These are phyloP conservation scores for Hormiphora californensis DNA, from an alignment of 37 sponge, comb jelly and placozoan species.

Conservation along the genomic window DNA sequence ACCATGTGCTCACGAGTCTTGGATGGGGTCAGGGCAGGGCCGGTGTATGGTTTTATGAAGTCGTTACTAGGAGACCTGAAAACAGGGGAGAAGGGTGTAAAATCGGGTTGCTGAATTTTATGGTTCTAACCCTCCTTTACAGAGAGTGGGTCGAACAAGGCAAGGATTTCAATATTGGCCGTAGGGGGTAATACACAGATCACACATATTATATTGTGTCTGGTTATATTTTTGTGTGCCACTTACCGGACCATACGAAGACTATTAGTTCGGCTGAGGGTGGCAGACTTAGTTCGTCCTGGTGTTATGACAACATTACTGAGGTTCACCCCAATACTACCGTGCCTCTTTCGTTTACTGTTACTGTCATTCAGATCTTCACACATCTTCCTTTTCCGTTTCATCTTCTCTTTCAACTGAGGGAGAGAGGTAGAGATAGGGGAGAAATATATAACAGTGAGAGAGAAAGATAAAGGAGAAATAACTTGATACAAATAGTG, in stretches of 20 bases:
- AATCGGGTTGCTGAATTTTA: no score
- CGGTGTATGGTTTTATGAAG: slow-evolving; percentile 45
- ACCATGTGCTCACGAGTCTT: slow-evolving; percentile 7
- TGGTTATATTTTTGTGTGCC: no score
- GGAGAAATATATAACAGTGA: not conserved
- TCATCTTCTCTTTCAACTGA: slow-evolving; percentile 34
- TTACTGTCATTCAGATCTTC: not conserved
- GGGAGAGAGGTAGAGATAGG: no score
- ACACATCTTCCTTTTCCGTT: slow-evolving; percentile 47
- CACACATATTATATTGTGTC: no score
- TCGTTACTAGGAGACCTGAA: slow-evolving; percentile 20
- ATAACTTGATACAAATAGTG: no score
- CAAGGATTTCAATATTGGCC: no score
- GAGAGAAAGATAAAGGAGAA: not conserved
- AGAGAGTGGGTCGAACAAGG: no score
- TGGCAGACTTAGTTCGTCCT: slow-evolving; percentile 26
- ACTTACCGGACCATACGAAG: slow-evolving; percentile 36
- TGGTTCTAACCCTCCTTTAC: no score
- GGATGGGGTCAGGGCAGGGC: slow-evolving; percentile 41
- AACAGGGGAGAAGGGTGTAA: no score
- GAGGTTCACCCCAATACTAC: slow-evolving; percentile 1
- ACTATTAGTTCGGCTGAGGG: slow-evolving; percentile 33
- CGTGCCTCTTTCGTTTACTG: slow-evolving; percentile 19
- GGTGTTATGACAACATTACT: not conserved
- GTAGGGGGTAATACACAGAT: no score